Evolutionary conservation across 2,797 vertebrate species (phyloP).

Genomic region (Eulemur albifrons): DNA sequence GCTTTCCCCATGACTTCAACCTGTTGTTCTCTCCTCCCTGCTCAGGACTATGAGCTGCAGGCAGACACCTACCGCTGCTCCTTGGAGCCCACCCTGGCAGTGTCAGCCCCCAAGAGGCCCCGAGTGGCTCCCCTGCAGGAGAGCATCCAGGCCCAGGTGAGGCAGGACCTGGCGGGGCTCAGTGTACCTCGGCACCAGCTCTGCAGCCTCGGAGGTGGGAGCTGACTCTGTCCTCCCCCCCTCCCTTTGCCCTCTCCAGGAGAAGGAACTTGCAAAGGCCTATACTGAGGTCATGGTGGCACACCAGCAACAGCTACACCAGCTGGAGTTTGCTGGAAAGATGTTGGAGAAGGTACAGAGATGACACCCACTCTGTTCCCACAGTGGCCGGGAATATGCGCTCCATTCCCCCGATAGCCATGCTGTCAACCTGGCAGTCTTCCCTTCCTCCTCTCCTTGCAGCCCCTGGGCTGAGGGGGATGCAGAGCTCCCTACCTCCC

Average conservation of each 20-base stretch:
- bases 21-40: background rate
- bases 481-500: background rate
- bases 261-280: conserved; percentile 89
- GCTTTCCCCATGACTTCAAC: background rate
- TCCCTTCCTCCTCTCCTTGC: background rate
- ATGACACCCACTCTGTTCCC: rapidly evolving
- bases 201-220: background rate
- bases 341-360: conserved; percentile 89
- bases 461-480: background rate
- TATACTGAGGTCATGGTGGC: conserved; percentile 89
- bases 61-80: conserved; percentile 90
- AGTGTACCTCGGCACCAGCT: rapidly evolving
- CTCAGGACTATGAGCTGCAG: conserved; percentile 92
- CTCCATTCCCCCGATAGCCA: rapidly evolving
- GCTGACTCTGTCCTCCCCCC: background rate
- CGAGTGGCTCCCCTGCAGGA: conserved; percentile 86
- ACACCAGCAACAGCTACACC: conserved; percentile 90
- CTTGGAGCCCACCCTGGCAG: conserved; percentile 84
- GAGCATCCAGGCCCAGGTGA: conserved; percentile 92
- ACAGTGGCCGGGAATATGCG: background rate
- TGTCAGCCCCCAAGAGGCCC: conserved; percentile 82
- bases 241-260: conserved; percentile 81
- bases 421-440: rapidly evolving
- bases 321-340: conserved; percentile 91
- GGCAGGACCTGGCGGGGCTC: background rate